Evolutionary conservation across 64 coral and sea anemone genomes (phyloP), one percentile per base, ranked within the genome.

Genomic region (Platygyra sinensis): DNA sequence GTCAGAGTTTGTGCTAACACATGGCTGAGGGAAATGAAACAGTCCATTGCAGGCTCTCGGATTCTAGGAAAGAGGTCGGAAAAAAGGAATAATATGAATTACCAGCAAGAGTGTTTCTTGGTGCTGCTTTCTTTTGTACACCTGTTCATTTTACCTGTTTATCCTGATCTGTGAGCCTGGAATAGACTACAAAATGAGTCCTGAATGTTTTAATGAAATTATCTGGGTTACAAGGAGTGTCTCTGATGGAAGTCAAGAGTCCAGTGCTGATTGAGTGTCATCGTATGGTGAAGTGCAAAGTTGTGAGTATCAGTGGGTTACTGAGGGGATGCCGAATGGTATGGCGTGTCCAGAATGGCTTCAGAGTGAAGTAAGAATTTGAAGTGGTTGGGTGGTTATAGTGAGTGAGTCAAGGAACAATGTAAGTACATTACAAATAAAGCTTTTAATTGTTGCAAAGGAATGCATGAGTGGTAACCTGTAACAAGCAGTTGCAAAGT

Each of bases 361-460:
- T 18, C 33, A 77, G 74, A 22, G 74, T 19, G 74, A 22, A 42
- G 39, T 77, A 50, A 77, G 74, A 42, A 49, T 46, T 38, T 50
- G 18, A 77, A 38, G 81, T 71, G 63, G 60, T 69, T 24, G 8
- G 42, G 20, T 20, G n/a, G 38, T 46, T 5, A 46, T 71, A 85
- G 54, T 72, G 62, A 85, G 80, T 65, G 81, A 69, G 77, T 80
- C 77, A 49, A 77, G 32, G 55, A 59, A 28, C 27, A 62, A 29
- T 80, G 78, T 80, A 80, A 80, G 78, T 80, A 80, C 54, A 80
- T 12, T 14, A 57, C 54, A 57, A 16, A 14, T 36, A 36, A 3
- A 57, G 15, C 54, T 57, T 57, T 57, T 57, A 1, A 14, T 57
- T 57, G 11, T 57, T 57, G 54, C 14, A 57, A 57, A 14, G 11